Conservation (phyloP, 1,140 invertebrate genomes). For the Cydia splendana region DNA sequence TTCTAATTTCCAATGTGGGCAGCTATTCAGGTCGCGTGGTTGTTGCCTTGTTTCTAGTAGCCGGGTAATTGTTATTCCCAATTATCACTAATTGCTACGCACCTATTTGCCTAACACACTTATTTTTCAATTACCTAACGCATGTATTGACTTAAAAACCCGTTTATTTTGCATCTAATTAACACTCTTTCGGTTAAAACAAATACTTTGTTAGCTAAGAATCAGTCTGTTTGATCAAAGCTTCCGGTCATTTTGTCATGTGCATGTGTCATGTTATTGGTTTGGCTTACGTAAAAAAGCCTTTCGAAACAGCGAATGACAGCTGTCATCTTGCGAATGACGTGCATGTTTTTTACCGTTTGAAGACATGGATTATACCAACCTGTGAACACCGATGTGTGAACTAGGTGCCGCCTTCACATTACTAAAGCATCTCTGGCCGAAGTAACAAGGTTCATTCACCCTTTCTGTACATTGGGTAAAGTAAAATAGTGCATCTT, state of each 20-base stretch:
- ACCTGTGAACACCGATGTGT: background rate
- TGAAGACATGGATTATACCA: background rate
- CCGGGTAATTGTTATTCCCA: constrained; percentile 21
- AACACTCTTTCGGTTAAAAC: background rate
- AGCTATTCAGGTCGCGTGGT: constrained; percentile 10
- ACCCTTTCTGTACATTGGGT: background rate
- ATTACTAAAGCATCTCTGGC: background rate
- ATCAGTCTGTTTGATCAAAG: background rate
- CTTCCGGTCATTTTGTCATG: background rate
- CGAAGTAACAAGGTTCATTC: constrained; percentile 9
- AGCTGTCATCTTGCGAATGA: background rate
- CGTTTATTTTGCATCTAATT: constrained; percentile 1
- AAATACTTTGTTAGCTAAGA: background rate
- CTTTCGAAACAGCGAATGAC: background rate
- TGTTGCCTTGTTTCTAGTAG: constrained; percentile 14
- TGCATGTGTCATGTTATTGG: background rate
- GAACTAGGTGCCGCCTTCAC: background rate
- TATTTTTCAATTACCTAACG: constrained; percentile 1
- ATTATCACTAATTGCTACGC: constrained; percentile 1
- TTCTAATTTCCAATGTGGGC: constrained; percentile 19
- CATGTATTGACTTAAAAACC: background rate
- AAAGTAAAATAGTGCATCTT: background rate
- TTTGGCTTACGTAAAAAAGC: background rate
- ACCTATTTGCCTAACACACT: background rate
- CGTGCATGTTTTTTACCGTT: background rate